These are phyloP conservation scores for Alviniconcha strummeri DNA, from an alignment of 2,888 invertebrate genomes.

Conservation along the genomic window DNA sequence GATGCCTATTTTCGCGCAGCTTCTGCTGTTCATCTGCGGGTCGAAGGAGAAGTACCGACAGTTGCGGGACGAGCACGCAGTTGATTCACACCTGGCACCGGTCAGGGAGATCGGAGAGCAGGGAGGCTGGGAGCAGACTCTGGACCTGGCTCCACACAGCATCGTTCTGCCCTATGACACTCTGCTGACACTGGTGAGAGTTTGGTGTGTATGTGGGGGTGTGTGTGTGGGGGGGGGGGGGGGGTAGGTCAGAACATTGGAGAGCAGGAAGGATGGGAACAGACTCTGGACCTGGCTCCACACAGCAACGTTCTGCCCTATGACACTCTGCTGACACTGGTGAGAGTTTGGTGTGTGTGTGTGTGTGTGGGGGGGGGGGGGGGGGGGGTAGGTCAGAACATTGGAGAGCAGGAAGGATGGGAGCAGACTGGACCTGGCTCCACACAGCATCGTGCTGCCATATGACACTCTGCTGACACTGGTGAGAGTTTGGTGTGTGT, in stretches of 20 bases:
- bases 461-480: constrained; percentile 95
- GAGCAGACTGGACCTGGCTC: constrained; percentile 48
- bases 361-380: too few relatives aligned
- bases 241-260: too few relatives aligned
- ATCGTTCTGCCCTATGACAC: constrained; percentile 87
- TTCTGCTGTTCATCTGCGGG: constrained; percentile 93
- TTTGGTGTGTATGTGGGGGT: not conserved
- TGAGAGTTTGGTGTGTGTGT: constrained; percentile 30
- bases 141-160: constrained; percentile 53
- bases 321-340: constrained; percentile 91
- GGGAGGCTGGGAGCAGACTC: constrained; percentile 55
- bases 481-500: constrained; percentile 41
- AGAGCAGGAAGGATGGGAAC: too few relatives aligned
- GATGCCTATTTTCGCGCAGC: constrained; percentile 55
- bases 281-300: constrained; percentile 45
- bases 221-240: too few relatives aligned
- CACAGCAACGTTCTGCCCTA: constrained; percentile 80
- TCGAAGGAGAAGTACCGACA: constrained; percentile 97
- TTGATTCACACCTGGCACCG: constrained; percentile 86
- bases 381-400: constrained; percentile 34
- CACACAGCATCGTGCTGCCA: constrained; percentile 77
- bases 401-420: constrained; percentile 65
- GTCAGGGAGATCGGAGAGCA: constrained; percentile 68
- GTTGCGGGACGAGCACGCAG: constrained; percentile 92
- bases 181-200: constrained; percentile 84